A percentile compares a stretch with the other conserved stretches of the same genome.
These are phyloP conservation scores for Nebria brevicollis DNA, from an alignment of 2,888 invertebrate species.

Conservation along the genomic window DNA sequence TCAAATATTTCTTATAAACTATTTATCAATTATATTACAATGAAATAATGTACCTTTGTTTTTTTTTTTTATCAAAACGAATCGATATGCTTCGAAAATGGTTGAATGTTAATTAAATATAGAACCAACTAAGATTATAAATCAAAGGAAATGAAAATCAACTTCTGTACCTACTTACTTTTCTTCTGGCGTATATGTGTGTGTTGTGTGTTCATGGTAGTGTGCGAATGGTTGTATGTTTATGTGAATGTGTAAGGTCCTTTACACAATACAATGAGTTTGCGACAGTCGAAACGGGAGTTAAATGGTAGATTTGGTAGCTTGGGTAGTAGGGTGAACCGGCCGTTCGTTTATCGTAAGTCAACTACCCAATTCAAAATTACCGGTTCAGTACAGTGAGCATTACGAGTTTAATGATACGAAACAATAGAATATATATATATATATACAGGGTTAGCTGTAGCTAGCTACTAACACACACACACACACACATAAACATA, in stretches of 20 bases:
- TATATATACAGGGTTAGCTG: background rate
- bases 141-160: background rate
- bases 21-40: background rate
- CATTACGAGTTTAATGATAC: slow-evolving; percentile 63
- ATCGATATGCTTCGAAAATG: background rate
- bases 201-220: background rate
- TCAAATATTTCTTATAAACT: background rate
- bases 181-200: background rate
- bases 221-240: background rate
- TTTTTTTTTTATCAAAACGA: too few species aligned
- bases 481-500: background rate
- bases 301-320: slow-evolving; percentile 27
- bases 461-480: background rate
- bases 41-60: too few species aligned
- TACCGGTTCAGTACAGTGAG: slow-evolving; percentile 52
- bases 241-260: background rate
- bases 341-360: slow-evolving; percentile 46
- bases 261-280: slow-evolving; percentile 1
- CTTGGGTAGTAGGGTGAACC: background rate
- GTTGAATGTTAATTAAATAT: background rate
- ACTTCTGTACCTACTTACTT: background rate
- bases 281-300: slow-evolving; percentile 6
- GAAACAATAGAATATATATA: slow-evolving; percentile 57
- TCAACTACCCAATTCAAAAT: slow-evolving; percentile 44
- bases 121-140: background rate